Evolutionary conservation across 2,113 vertebrate genomes (phyloP).

Genomic region (Vireo altiloquus): DNA sequence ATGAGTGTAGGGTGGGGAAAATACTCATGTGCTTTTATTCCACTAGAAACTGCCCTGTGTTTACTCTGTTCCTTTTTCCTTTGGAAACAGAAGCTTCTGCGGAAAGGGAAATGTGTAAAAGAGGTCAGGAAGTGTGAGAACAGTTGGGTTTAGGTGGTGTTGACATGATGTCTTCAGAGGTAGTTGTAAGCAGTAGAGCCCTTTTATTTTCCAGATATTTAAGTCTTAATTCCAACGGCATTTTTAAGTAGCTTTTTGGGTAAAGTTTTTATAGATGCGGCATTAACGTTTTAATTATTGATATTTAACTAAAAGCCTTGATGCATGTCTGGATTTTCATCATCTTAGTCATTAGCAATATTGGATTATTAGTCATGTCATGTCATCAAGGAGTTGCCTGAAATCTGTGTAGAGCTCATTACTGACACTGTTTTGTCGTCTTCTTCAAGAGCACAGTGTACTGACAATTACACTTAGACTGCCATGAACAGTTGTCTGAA

Average conservation of each 20-base stretch:
- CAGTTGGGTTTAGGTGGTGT: neutral
- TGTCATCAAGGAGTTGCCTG: constrained; percentile 12
- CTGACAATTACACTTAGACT: neutral
- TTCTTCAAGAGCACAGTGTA: neutral
- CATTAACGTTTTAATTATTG: neutral
- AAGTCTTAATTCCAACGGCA: neutral
- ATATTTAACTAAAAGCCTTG: neutral
- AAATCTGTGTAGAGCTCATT: neutral
- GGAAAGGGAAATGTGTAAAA: neutral
- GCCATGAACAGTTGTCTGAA: neutral
- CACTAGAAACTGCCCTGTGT: neutral
- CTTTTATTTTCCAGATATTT: neutral
- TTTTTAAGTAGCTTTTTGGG: neutral
- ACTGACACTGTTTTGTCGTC: neutral
- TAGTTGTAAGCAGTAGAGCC: neutral
- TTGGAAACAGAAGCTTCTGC: neutral
- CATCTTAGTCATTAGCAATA: constrained; percentile 1
- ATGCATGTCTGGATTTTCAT: neutral
- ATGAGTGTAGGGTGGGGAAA: neutral
- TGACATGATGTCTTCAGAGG: neutral
- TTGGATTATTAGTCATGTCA: constrained; percentile 2
- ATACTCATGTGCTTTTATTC: neutral
- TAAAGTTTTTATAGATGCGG: neutral
- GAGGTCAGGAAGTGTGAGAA: neutral
- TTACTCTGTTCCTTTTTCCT: neutral